These are phyloP conservation scores for Indri indri DNA, from an alignment of 2,113 vertebrate genomes.

Conservation along the genomic window DNA sequence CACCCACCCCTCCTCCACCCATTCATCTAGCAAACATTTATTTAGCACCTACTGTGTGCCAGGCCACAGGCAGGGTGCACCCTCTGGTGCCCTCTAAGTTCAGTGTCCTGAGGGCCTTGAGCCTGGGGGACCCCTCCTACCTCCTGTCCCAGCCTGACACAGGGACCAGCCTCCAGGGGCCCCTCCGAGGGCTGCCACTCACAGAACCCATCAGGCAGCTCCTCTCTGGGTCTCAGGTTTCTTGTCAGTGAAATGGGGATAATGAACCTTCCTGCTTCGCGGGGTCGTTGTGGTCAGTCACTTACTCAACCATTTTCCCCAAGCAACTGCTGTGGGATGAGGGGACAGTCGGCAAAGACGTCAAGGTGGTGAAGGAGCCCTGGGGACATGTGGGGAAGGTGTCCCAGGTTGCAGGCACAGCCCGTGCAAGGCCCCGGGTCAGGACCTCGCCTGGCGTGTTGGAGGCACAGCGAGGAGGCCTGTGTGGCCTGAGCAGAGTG, in stretches of 20 bases:
- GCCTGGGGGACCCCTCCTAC: background rate
- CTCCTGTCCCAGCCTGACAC: fast-evolving
- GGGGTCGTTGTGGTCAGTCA: no score
- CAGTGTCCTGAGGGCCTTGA: background rate
- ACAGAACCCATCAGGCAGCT: fast-evolving
- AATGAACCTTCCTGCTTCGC: background rate
- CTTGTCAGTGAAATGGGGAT: background rate
- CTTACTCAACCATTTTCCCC: background rate
- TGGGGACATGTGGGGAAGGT: background rate
- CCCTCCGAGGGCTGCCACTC: background rate
- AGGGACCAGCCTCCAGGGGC: background rate
- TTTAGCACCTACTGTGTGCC: background rate
- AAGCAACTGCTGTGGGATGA: background rate
- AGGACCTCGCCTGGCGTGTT: background rate
- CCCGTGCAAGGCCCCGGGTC: background rate
- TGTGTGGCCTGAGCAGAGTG: background rate
- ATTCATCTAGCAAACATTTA: background rate
- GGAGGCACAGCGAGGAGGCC: background rate
- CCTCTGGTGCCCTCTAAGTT: background rate
- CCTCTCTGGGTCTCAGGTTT: background rate
- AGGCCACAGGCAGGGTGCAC: no score
- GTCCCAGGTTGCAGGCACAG: background rate
- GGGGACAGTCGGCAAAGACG: background rate
- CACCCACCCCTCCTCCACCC: background rate
- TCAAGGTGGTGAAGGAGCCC: no score